Evolutionary conservation across 2,797 vertebrate genomes (phyloP).

Genomic region (Synaphobranchus kaupii): DNA sequence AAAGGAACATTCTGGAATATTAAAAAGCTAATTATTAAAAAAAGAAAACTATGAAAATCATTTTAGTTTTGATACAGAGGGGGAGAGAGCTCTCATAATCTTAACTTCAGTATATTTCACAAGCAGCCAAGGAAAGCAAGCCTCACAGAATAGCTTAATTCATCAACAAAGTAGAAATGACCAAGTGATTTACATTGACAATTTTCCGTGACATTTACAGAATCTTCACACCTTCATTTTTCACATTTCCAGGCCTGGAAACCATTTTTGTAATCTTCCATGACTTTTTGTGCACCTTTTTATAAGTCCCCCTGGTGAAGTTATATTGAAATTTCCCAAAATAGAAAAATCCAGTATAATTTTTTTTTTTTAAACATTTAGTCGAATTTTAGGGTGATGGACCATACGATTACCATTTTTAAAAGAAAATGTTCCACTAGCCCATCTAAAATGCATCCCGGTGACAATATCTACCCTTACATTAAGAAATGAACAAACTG

Average conservation of each 20-base stretch:
- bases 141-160: not conserved
- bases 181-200: not conserved
- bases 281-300: not conserved
- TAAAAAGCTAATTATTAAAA: not conserved
- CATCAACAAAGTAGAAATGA: not conserved
- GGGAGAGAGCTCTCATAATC: not conserved
- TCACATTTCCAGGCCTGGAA: not conserved
- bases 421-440: not conserved
- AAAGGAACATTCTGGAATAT: not conserved
- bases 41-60: not conserved
- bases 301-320: not conserved
- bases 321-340: not conserved
- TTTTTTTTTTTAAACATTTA: not conserved
- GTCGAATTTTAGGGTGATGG: not conserved
- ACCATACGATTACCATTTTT: not conserved
- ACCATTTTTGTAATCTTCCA: not conserved
- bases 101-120: not conserved
- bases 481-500: not conserved
- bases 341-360: not conserved
- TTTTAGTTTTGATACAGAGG: not conserved
- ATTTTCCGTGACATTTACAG: not conserved
- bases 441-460: not conserved
- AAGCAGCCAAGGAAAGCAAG: not conserved
- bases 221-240: not conserved
- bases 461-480: not conserved